phyloP scores from a whole-genome alignment of 1,140 invertebrate species.

The Drosophila mojavensis region DNA sequence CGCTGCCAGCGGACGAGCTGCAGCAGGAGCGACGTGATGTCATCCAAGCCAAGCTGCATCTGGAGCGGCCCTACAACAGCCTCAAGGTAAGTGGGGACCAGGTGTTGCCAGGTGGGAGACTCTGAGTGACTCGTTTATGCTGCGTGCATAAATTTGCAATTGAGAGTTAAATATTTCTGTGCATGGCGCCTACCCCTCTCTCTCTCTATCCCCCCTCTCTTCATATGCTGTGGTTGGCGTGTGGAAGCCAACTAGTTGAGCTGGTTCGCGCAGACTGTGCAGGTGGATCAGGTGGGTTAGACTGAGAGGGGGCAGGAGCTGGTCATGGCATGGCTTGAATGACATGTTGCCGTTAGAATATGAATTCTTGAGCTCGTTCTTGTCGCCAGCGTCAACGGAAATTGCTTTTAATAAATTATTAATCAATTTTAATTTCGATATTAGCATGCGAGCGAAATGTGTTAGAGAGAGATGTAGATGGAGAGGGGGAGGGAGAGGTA shows the following conservation, averaged over 20 bases:
- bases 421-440: conserved; percentile 60
- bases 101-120: neutral
- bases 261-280: neutral
- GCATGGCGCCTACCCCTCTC: neutral
- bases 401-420: conserved; percentile 79
- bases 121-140: too few species aligned
- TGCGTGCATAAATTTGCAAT: conserved; percentile 31
- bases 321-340: conserved; percentile 25
- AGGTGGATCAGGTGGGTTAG: neutral
- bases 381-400: conserved; percentile 53
- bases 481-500: neutral
- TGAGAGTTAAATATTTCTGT: conserved; percentile 9
- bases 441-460: conserved; percentile 46
- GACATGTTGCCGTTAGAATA: conserved; percentile 66
- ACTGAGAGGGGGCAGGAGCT: neutral
- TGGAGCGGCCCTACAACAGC: conserved; percentile 87
- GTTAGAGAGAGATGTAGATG: conserved; percentile 12
- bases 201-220: neutral
- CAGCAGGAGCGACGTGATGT: conserved; percentile 72
- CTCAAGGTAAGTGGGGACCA: conserved; percentile 86
- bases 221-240: neutral
- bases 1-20: conserved; percentile 74
- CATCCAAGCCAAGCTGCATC: conserved; percentile 75
- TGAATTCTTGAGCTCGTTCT: conserved; percentile 39
- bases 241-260: conserved; percentile 22